Base-by-base conservation (phyloP, 2,797 vertebrate genomes). In the Lophius americanus region DNA sequence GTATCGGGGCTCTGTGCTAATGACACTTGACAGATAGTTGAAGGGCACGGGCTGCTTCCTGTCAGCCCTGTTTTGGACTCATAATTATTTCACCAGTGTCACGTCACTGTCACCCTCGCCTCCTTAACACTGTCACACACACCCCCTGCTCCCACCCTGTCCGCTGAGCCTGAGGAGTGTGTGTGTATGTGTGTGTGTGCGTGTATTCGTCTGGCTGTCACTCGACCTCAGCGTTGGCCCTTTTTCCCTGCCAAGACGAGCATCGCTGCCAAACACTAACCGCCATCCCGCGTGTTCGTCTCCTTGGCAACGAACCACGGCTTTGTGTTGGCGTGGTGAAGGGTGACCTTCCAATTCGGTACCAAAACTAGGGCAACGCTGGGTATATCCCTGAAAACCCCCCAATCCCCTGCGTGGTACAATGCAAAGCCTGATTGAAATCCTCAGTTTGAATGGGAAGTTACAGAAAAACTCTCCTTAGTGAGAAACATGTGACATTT, bases 61-160 rank as follows among this genome's bases (percentile, higher is more conserved):
- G 96, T 98, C 96, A 96, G 95, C 96, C 95, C 94, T 92, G 93
- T 96, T 97, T 97, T 98, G 97, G 97, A 96, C 97, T 99, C 96
- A 97, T 98, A 98, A 98, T 98, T 98, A 99, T 98, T 97, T 98
- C 96, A 96, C 96, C 94, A 91, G 96, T 98, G 97, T 98, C 97
- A 98, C 96, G 94, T 92, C 94, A 96, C 96, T 98, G 97, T 98
- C 97, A 98, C 92, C 95, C 94, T 94, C 89, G 94, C 95, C 94
- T 94, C 92, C 95, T 95, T 95, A 96, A 95, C 94, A 94, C 94
- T 95, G 93, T 83, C 90, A 56, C 76, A 64, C 74, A 78, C 79
- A 7, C 46, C 13, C 46, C 46, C 46, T n/a, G 4, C 7, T 10
- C 52, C 35, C 89, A 85, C 92, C 66, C 92, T 69, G 86, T 85